phyloP scores from a whole-genome alignment of 2,113 vertebrate genomes.

The Macroglossus sobrinus region DNA sequence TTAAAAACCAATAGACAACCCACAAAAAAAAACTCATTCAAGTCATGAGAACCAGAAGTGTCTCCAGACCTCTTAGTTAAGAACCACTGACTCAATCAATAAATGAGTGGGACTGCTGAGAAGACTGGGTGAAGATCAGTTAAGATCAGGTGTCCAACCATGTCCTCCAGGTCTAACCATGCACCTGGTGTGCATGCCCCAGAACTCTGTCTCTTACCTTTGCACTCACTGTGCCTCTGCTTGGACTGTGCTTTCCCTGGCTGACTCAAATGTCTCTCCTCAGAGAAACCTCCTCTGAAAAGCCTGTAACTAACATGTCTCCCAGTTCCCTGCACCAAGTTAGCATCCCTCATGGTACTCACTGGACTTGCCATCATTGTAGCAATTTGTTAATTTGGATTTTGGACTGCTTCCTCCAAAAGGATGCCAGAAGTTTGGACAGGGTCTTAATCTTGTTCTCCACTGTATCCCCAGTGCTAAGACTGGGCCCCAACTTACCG shows the following conservation, averaged over 20 bases:
- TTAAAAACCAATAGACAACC: not conserved
- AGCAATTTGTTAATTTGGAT: not conserved
- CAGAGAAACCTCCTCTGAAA: not conserved
- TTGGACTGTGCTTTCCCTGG: no score
- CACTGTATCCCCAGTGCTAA: not conserved
- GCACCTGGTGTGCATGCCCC: rapidly evolving
- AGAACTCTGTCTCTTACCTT: not conserved
- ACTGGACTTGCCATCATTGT: not conserved
- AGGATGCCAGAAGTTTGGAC: not conserved
- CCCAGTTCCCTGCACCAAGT: not conserved
- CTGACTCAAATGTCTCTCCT: not conserved
- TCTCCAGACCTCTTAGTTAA: not conserved
- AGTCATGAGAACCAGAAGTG: not conserved
- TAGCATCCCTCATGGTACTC: not conserved
- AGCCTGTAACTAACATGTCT: no score
- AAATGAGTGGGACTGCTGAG: not conserved
- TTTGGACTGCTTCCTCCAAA: not conserved
- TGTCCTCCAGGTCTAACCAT: not conserved
- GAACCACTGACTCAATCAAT: not conserved
- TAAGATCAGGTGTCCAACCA: not conserved
- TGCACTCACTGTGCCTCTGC: not conserved
- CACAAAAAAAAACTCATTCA: not conserved
- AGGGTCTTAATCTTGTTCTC: not conserved
- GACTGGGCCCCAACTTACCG: constrained; percentile 81
- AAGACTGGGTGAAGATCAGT: not conserved